phyloP scores from a whole-genome alignment of 2,113 vertebrate species.

The Empidonax alnorum region DNA sequence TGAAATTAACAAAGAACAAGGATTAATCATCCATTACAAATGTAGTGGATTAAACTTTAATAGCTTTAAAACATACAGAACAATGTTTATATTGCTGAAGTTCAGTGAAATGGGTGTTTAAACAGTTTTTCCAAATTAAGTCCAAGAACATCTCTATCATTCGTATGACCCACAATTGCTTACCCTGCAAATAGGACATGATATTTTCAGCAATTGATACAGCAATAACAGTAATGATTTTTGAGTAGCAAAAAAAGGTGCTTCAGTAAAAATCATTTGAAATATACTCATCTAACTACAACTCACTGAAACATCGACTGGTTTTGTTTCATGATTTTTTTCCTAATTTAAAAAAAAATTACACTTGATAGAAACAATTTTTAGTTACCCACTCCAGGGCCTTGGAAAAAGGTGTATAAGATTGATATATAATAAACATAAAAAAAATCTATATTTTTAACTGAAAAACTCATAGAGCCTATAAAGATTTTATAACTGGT shows the following conservation, averaged over 20 bases:
- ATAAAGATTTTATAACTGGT: not conserved
- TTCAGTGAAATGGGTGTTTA: constrained; percentile 47
- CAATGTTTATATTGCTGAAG: not conserved
- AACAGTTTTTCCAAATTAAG: constrained; percentile 53
- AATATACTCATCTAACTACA: constrained; percentile 20
- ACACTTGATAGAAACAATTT: not conserved
- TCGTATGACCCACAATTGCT: constrained; percentile 24
- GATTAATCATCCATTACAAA: constrained; percentile 19
- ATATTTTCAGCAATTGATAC: constrained; percentile 37
- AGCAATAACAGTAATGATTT: constrained; percentile 54
- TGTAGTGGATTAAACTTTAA: not conserved
- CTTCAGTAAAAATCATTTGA: constrained; percentile 13
- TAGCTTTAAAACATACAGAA: not conserved
- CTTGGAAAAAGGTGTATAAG: not conserved
- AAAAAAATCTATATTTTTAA: not conserved
- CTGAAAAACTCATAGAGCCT: not conserved
- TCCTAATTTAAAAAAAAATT: not conserved
- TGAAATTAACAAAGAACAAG: not conserved
- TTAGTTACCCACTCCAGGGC: not conserved
- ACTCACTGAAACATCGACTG: not conserved
- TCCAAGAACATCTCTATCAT: constrained; percentile 30
- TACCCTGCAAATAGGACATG: constrained; percentile 11
- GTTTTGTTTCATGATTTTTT: not conserved
- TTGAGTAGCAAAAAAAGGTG: constrained; percentile 35
- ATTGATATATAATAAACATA: not conserved